Evolutionary conservation across 2,113 vertebrate species (phyloP), one percentile per base, ranked within the genome.

Genomic region (Polypterus bichir): DNA sequence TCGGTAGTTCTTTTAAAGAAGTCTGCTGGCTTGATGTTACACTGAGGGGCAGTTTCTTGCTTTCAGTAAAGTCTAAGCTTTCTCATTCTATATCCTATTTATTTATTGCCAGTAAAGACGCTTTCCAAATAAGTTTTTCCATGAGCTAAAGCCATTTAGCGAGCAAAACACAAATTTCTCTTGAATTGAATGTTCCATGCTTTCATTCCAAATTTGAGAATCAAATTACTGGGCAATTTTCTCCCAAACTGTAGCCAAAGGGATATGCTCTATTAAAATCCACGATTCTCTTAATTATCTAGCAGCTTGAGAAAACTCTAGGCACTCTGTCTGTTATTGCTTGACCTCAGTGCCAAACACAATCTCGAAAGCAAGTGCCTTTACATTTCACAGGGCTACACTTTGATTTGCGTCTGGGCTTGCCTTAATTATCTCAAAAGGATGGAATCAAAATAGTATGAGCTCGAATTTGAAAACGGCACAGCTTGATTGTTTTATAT

Each of bases 231-330:
- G 84, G 81, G 83, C 81, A 81, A 82, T 83, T 83, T 86, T 84
- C 85, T 82, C 81, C 87, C 84, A 86, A 88, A 85, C 83, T 84
- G 74, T 55, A 83, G 89, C 91, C 89, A 92, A 90, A 77, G 81
- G 89, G 91, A 92, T 93, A 91, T 91, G 89, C 90, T 89, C 89
- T 86, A 91, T 92, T 91, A 90, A 81, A 88, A 85, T 79, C 82
- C 77, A 80, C 87, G 80, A 84, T 81, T 86, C 81, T 83, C 75
- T 75, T 91, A 88, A 91, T 91, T 90, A 85, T 83, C 81, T 87
- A 84, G 87, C 84, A 87, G 85, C 88, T 82, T 83, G 88, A 88
- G 86, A 86, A 88, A 89, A 85, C 81, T 85, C 82, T 78, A 81
- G 77, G 76, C 81, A 84, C 73, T 77, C 72, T 82, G 86, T 84